A percentile compares a stretch with the other conserved stretches of the same genome.
Conservation (phyloP, 2,113 vertebrate species). For the Cairina moschata region DNA sequence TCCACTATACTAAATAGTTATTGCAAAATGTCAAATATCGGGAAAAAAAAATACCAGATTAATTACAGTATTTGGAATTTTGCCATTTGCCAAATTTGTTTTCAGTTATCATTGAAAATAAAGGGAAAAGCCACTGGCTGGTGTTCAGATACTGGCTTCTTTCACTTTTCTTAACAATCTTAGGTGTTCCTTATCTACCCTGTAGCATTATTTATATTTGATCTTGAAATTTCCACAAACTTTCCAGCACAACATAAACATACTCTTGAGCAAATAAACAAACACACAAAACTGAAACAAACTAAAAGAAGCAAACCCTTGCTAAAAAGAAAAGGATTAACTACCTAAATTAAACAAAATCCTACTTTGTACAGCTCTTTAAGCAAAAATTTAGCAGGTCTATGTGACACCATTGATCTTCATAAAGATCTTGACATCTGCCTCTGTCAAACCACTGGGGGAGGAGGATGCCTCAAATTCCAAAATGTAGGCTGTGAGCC, state of each 20-base stretch:
- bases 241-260: background rate
- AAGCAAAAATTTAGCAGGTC: background rate
- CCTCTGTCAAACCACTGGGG: fast-evolving
- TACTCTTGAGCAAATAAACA: background rate
- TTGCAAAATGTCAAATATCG: conserved; percentile 10
- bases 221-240: background rate
- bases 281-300: background rate
- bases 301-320: background rate
- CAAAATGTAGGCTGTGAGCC: background rate
- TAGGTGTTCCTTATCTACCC: background rate
- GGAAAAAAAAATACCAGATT: background rate
- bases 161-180: background rate
- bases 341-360: background rate
- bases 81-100: background rate
- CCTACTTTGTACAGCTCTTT: background rate
- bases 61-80: background rate
- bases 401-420: background rate
- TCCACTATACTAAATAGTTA: background rate
- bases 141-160: background rate
- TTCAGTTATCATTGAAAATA: background rate
- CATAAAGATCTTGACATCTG: background rate
- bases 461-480: background rate
- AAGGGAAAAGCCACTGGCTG: background rate
- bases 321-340: background rate
- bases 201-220: background rate